Evolutionary conservation across 2,113 vertebrate species (phyloP).

Genomic region (Poecile atricapillus): DNA sequence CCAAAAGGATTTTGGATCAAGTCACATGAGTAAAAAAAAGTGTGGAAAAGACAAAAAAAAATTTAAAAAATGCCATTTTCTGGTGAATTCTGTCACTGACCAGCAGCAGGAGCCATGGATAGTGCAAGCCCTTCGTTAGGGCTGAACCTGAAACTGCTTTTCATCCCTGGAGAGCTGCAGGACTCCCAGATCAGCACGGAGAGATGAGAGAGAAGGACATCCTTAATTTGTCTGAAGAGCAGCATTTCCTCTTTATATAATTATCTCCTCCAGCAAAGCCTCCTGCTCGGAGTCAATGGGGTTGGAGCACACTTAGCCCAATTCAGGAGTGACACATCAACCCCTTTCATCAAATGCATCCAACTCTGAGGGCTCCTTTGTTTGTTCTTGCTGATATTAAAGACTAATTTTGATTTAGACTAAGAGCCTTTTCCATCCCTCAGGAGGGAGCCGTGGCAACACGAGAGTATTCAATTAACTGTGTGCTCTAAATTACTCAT

Average conservation of each 20-base stretch:
- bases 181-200: not conserved
- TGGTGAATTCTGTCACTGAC: not conserved
- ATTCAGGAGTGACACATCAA: not conserved
- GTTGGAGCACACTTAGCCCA: not conserved
- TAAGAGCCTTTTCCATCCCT: slow-evolving; percentile 1
- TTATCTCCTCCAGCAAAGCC: slow-evolving; percentile 12
- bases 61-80: not conserved
- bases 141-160: not conserved
- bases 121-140: not conserved
- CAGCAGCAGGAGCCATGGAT: not conserved
- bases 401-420: not conserved
- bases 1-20: not conserved
- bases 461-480: not conserved
- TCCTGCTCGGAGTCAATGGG: not conserved
- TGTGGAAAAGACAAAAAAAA: too few species aligned
- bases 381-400: slow-evolving; percentile 8
- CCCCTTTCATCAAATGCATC: not conserved
- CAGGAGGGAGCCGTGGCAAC: not conserved
- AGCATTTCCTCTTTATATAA: not conserved
- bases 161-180: not conserved
- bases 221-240: slow-evolving; percentile 3
- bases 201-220: not conserved
- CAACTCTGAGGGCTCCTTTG: not conserved
- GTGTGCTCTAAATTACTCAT: not conserved
- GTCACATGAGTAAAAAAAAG: fast-evolving